A percentile compares a stretch with the other conserved stretches of the same genome.
These are phyloP conservation scores for Dolomedes plantarius DNA, from an alignment of 2,888 invertebrate genomes.

Conservation along the genomic window DNA sequence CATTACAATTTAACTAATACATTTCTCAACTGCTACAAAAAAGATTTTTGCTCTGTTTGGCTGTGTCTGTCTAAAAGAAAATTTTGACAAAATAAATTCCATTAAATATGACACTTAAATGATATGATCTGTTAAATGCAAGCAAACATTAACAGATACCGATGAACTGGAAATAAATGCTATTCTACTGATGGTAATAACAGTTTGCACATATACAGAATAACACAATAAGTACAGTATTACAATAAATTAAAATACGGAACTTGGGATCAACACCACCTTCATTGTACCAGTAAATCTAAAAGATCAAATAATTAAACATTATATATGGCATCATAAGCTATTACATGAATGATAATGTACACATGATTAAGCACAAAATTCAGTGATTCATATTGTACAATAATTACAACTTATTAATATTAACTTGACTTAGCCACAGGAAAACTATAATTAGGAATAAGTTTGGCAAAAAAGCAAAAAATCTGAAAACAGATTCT, in stretches of 20 bases:
- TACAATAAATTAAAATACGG: conserved; percentile 63
- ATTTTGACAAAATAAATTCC: neutral
- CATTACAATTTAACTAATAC: too few relatives aligned
- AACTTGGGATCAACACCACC: conserved; percentile 67
- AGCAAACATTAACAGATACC: neutral
- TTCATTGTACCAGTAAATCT: conserved; percentile 70
- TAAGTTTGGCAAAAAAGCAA: too few relatives aligned
- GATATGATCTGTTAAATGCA: neutral
- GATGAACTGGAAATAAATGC: conserved; percentile 7
- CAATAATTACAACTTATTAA: too few relatives aligned
- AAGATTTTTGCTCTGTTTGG: neutral
- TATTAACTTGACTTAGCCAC: too few relatives aligned
- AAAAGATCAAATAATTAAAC: conserved; percentile 26
- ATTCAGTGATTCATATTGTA: too few relatives aligned
- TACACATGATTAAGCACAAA: too few relatives aligned
- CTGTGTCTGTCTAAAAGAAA: neutral
- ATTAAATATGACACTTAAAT: neutral
- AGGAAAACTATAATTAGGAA: too few relatives aligned
- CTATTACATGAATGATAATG: too few relatives aligned
- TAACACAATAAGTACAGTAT: conserved; percentile 60
- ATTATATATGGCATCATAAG: too few relatives aligned
- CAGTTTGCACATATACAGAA: conserved; percentile 67
- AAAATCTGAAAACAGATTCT: too few relatives aligned
- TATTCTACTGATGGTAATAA: conserved; percentile 44
- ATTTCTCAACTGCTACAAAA: neutral